phyloP scores from a whole-genome alignment of 2,888 invertebrate species.

The Parnassius orleans region DNA sequence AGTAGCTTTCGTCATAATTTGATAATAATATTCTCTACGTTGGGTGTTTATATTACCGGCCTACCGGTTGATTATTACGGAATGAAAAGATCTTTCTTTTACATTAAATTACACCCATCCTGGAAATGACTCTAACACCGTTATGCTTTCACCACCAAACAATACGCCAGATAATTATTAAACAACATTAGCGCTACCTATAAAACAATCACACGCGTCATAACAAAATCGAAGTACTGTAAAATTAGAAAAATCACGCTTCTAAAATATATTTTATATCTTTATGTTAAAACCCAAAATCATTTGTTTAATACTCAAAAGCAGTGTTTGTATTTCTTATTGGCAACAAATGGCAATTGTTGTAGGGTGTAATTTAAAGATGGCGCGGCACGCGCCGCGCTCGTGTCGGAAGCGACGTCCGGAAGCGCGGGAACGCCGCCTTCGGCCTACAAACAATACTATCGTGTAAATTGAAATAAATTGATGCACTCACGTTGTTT shows the following conservation, averaged over 20 bases:
- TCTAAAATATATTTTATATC: conserved; percentile 29
- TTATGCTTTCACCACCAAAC: conserved; percentile 59
- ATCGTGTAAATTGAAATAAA: conserved; percentile 79
- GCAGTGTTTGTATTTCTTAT: conserved; percentile 49
- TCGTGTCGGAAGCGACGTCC: conserved; percentile 70
- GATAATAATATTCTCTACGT: too few species aligned
- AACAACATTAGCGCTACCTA: conserved; percentile 70
- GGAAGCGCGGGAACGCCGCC: conserved; percentile 70
- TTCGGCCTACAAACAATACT: conserved; percentile 69
- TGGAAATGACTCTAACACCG: conserved; percentile 50
- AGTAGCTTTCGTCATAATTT: too few species aligned
- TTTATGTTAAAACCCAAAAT: conserved; percentile 33
- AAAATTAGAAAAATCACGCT: conserved; percentile 23
- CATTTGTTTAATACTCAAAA: conserved; percentile 19
- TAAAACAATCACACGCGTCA: conserved; percentile 63
- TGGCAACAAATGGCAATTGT: conserved; percentile 59
- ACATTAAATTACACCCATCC: conserved; percentile 58
- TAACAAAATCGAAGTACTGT: conserved; percentile 16
- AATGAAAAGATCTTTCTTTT: conserved; percentile 47
- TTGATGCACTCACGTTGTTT: conserved; percentile 69
- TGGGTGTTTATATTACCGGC: too few species aligned
- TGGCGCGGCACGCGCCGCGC: conserved; percentile 73
- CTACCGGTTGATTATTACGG: too few species aligned
- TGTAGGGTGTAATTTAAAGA: conserved; percentile 72
- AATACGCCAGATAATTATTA: conserved; percentile 70